Conservation (phyloP, 2,113 vertebrate genomes). For the Tamias sibiricus region DNA sequence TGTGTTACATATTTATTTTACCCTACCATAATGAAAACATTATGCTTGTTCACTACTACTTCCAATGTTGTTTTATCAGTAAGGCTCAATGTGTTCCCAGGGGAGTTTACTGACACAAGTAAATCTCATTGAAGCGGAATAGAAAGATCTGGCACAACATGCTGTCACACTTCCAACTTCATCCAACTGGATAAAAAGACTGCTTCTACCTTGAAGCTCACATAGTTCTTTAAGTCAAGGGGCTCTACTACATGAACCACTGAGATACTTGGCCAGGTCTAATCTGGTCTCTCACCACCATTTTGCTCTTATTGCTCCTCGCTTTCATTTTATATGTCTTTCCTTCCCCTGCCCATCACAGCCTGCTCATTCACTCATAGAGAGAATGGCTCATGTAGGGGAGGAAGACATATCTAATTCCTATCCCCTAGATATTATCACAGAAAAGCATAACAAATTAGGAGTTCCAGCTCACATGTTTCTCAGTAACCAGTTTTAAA, state of each 20-base stretch:
- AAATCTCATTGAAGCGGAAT: background rate
- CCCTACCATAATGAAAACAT: conserved; percentile 54
- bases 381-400: background rate
- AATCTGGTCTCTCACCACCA: background rate
- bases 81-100: background rate
- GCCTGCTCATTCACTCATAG: background rate
- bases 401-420: background rate
- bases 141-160: background rate
- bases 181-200: background rate
- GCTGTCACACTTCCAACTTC: background rate
- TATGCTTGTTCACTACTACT: conserved; percentile 53
- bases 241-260: background rate
- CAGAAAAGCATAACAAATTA: background rate
- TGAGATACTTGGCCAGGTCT: background rate
- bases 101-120: background rate
- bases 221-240: background rate
- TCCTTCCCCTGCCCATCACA: background rate
- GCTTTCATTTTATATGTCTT: background rate
- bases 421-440: background rate
- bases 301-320: background rate
- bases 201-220: background rate
- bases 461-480: background rate
- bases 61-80: conserved; percentile 59
- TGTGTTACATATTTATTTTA: conserved; percentile 27
- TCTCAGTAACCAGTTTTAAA: background rate